Conservation (phyloP, 2,113 vertebrate genomes). For the Hylia prasina region DNA sequence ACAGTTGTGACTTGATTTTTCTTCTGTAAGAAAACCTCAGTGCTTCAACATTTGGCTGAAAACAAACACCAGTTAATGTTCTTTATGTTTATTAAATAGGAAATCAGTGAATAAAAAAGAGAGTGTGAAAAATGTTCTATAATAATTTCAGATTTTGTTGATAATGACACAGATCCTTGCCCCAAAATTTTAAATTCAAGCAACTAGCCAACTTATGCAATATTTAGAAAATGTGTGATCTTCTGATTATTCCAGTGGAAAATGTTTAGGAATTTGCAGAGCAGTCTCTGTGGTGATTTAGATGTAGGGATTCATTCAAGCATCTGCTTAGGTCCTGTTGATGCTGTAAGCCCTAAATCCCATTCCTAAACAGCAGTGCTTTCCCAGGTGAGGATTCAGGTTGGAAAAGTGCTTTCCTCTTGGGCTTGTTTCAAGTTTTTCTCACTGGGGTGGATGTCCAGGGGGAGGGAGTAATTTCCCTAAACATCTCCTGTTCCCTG, state of each 20-base stretch:
- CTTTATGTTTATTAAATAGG: slow-evolving; percentile 37
- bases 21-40: neutral
- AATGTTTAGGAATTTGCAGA: neutral
- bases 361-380: neutral
- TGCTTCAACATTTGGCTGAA: slow-evolving; percentile 17
- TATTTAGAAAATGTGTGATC: slow-evolving; percentile 22
- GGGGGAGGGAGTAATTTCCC: neutral
- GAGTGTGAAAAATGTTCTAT: neutral
- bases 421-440: neutral
- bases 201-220: slow-evolving; percentile 7
- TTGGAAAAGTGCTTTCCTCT: neutral
- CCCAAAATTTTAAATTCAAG: slow-evolving; percentile 15
- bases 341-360: neutral
- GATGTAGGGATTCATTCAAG: neutral
- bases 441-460: neutral
- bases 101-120: slow-evolving; percentile 28
- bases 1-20: neutral
- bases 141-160: slow-evolving; percentile 23
- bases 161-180: slow-evolving; percentile 16
- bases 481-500: neutral
- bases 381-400: neutral
- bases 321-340: neutral
- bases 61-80: neutral
- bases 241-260: slow-evolving; percentile 31
- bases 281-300: neutral